Evolutionary conservation across 2,113 vertebrate genomes (phyloP).

Genomic region (Pygoscelis adeliae): DNA sequence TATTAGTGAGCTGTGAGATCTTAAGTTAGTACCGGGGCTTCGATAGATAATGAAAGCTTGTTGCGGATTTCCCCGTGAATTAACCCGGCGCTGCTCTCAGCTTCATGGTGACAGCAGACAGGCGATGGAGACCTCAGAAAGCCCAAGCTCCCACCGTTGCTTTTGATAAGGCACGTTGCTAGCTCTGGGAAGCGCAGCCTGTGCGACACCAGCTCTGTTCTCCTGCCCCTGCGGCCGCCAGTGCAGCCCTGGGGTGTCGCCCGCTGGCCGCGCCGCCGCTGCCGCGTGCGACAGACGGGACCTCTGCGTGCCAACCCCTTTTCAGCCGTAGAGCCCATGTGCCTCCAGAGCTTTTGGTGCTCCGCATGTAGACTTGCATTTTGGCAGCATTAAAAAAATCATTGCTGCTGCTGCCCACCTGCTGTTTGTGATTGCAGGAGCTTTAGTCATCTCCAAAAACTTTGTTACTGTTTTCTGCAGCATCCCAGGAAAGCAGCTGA

Average conservation of each 20-base stretch:
- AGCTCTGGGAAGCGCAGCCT: background rate
- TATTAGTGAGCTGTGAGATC: background rate
- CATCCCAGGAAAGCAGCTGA: background rate
- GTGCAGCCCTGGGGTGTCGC: too few species aligned
- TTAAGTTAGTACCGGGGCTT: background rate
- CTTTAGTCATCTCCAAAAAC: fast-evolving
- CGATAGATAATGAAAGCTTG: background rate
- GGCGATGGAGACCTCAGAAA: fast-evolving
- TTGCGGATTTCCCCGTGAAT: background rate
- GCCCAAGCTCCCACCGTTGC: background rate
- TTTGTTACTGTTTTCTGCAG: background rate
- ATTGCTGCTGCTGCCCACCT: background rate
- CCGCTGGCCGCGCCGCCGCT: background rate
- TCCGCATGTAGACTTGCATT: fast-evolving
- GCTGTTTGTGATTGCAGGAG: background rate
- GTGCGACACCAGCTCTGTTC: fast-evolving
- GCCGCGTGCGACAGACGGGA: background rate
- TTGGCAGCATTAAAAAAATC: background rate
- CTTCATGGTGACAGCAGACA: background rate
- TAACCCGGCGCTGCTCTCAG: background rate
- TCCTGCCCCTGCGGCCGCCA: background rate
- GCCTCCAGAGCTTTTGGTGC: background rate
- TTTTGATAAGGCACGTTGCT: too few species aligned
- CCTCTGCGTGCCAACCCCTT: too few species aligned
- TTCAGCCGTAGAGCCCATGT: fast-evolving